Base-by-base conservation (phyloP, 2,888 invertebrate genomes). In the Platycheirus rosarum region DNA sequence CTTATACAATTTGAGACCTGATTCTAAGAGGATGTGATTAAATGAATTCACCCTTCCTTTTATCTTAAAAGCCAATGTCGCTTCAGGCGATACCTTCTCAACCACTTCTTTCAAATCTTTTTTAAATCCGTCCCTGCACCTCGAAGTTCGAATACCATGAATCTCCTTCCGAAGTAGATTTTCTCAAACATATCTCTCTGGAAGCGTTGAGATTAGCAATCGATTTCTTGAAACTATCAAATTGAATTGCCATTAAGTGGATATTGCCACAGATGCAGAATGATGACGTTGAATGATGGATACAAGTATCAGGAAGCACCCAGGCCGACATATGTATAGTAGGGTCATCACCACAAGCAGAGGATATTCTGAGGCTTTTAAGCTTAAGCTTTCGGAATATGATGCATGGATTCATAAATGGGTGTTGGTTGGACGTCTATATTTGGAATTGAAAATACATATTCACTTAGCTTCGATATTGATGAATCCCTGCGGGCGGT, bases 211-310 rank as follows among this genome's bases (percentile, higher is more conserved):
- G 66, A 71, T 77, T 73, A 82, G 77, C 68, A 77, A 73, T 69
- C 68, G 71, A 73, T 71, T 71, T 71, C n/a, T 49, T 49, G 71
- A 66, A 71, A 71, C 71, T 68, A 76, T 77, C 44, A 69, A 82
- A 82, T 82, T 68, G 68, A 77, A 82, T 77, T 77, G 77, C 77
- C 77, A 77, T 73, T 82, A 68, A 77, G 71, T 73, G 73, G 71
- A 82, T 68, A 82, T 57, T 82, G 74, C 71, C 53, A 71, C 63
- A 68, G 48, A 77, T 82, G 77, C 9, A 60, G 51, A 53, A 70
- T 66, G 76, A 68, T 62, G 76, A 68, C 53, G 62, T 71, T 71
- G 66, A 71, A 68, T 77, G 82, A 82, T 82, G 68, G 71, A 71
- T 66, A 46, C 55, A 65, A 63, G 26, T 65, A 49, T 35, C 23